Base-by-base conservation (phyloP, 2,888 invertebrate species). In the Eupeodes latifasciatus region DNA sequence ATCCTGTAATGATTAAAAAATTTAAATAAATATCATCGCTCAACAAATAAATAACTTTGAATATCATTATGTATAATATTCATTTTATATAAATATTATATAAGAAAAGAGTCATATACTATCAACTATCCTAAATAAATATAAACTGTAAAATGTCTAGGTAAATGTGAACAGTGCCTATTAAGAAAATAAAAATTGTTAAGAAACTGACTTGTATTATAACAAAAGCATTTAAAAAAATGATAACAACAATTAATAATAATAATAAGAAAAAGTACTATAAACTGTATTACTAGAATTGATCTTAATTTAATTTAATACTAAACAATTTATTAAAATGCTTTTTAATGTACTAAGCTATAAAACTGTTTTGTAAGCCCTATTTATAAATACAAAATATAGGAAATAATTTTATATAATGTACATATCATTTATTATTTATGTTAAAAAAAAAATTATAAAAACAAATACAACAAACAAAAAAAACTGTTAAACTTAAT, bases 111-210 rank as follows among this genome's bases (percentile, higher is more conserved):
- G 9, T 40, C 55, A 61, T 34, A 49, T 27, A 27, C 27, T 27
- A 27, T 27, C 66, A 66, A 47, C 47, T n/a, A 53, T 71, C 79
- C 40, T 49, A 47, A 27, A 11, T 7, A 71, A 62, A 19, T 55
- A 71, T 36, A 7, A 47, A 55, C 47, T 86, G 69, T 81, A 85
- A 77, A 85, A 77, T 84, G 67, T 59, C 55, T 88, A 88, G 88
- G 88, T 88, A 88, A 88, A 80, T 88, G 71, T 78, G 84, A 84
- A 84, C 74, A 88, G 88, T 88, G 88, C 88, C 88, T 88, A 88
- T 81, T 71, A 83, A 77, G 53, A 78, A 79, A 62, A 79, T 5
- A 80, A 40, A 40, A 7, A 40, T 40, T 80, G 49, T 71, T 64
- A 47, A 49, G 47, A 57, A 66, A 47, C 47, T 47, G 47, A 27